A percentile compares a stretch with the other conserved stretches of the same genome.
Evolutionary conservation across 2,888 invertebrate genomes (phyloP).

Genomic region (Dromius quadrimaculatus): DNA sequence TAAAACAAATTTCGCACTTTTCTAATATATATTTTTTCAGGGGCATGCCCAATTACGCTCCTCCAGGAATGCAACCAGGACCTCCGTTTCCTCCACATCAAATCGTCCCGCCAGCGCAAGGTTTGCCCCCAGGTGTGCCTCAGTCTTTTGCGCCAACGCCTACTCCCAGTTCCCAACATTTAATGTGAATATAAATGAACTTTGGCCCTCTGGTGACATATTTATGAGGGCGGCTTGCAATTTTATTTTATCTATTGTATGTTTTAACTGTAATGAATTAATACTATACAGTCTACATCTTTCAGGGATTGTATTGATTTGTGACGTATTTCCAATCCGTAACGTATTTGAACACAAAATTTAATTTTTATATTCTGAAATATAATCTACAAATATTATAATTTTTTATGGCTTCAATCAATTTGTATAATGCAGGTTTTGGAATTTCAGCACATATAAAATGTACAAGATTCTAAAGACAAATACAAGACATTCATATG

Average conservation of each 20-base stretch:
- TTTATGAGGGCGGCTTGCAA: not conserved
- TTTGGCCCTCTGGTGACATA: not conserved
- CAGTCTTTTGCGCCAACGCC: constrained; percentile 24
- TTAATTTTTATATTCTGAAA: no score
- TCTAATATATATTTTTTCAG: not conserved
- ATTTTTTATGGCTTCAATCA: no score
- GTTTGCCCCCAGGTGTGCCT: constrained; percentile 17
- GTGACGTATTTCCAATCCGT: no score
- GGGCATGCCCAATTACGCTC: constrained; percentile 32
- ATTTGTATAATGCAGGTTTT: no score
- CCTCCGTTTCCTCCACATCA: constrained; percentile 30
- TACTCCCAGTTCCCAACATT: constrained; percentile 34
- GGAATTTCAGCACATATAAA: no score
- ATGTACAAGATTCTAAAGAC: constrained; percentile 24
- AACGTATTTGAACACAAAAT: no score
- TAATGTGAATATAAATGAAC: constrained; percentile 36
- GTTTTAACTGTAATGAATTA: constrained; percentile 24
- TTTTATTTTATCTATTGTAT: constrained; percentile 24
- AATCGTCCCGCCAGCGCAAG: constrained; percentile 5
- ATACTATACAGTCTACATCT: constrained; percentile 31
- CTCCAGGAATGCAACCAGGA: constrained; percentile 24
- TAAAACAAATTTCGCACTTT: not conserved
- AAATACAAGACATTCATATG: constrained; percentile 16
- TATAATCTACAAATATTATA: no score
- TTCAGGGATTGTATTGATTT: no score